phyloP scores from a whole-genome alignment of 2,113 vertebrate species.

The Eptatretus burgeri region DNA sequence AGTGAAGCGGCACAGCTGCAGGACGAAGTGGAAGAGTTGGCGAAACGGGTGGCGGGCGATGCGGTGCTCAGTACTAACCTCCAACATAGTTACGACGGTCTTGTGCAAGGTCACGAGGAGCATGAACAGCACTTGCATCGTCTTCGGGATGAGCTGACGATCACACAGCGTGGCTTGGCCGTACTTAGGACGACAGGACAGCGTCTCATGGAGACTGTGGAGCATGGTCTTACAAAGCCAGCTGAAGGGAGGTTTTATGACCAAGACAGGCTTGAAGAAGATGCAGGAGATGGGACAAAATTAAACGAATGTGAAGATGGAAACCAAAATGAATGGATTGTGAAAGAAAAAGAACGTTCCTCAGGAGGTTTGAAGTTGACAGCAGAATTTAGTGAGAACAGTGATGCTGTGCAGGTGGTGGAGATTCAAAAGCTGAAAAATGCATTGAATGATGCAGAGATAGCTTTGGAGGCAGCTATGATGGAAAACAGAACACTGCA shows the following conservation, averaged over 20 bases:
- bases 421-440: conserved; percentile 16
- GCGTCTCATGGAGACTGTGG: neutral
- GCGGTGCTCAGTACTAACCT: conserved; percentile 45
- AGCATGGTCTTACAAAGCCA: no score
- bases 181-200: conserved; percentile 13
- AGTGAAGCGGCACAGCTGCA: conserved; percentile 76
- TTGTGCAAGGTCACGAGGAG: conserved; percentile 66
- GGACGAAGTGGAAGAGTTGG: conserved; percentile 53
- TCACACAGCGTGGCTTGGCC: conserved; percentile 60
- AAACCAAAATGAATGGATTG: no score
- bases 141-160: conserved; percentile 45
- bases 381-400: no score
- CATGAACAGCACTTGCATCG: conserved; percentile 47
- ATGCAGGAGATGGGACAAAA: no score
- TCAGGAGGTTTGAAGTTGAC: no score
- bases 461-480: conserved; percentile 33
- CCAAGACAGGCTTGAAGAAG: no score
- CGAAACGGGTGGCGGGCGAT: conserved; percentile 43
- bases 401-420: conserved; percentile 10
- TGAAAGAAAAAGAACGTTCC: no score
- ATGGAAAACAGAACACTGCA: conserved; percentile 39
- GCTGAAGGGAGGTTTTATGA: no score
- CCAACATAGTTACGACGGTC: conserved; percentile 46
- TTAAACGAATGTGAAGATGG: no score
- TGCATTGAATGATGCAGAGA: conserved; percentile 23